Evolutionary conservation across 2,113 vertebrate species (phyloP).

Genomic region (Tachycineta bicolor): DNA sequence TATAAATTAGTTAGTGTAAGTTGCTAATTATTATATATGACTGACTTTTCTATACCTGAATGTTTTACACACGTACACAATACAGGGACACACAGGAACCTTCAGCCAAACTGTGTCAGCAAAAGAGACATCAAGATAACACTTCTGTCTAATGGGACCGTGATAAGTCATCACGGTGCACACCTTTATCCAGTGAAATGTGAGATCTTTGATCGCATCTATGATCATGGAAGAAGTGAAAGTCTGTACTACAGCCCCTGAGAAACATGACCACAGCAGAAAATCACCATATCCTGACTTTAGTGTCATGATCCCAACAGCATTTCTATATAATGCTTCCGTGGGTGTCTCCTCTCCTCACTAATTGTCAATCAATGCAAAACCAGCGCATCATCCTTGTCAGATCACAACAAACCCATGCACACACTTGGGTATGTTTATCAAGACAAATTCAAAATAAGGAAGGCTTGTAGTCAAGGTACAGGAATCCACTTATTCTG

Average conservation of each 20-base stretch:
- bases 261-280: neutral
- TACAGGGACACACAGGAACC: neutral
- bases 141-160: rapidly evolving
- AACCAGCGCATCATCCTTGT: neutral
- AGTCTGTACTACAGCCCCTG: neutral
- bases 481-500: neutral
- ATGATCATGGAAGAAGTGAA: rapidly evolving
- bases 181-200: rapidly evolving
- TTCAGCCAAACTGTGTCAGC: neutral
- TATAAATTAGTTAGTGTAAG: neutral
- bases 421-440: rapidly evolving
- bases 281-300: neutral
- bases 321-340: neutral
- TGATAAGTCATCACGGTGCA: rapidly evolving
- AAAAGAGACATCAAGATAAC: neutral
- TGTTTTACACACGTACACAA: neutral
- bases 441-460: neutral
- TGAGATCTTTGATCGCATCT: too few species aligned
- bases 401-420: neutral
- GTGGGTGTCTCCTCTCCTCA: neutral
- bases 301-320: neutral
- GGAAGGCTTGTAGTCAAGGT: neutral
- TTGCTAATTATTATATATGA: neutral
- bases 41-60: neutral
- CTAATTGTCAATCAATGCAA: neutral